Base-by-base conservation (phyloP, 1,140 invertebrate species). In the Drosophila grimshawi region DNA sequence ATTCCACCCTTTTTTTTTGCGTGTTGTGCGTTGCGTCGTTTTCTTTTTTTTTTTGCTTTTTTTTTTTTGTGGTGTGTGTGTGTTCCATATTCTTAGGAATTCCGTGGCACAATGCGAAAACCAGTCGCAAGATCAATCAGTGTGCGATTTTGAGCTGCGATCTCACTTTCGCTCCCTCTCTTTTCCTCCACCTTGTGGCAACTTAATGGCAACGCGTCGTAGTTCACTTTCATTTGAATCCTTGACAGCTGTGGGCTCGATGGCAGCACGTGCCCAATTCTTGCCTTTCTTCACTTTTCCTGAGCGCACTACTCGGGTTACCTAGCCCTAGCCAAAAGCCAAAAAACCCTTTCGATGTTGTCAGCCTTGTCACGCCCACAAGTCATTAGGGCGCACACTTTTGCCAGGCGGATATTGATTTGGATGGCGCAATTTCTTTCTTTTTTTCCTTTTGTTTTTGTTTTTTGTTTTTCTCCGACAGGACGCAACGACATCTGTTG, bases 71-170 rank as follows among this genome's bases (percentile, higher is more conserved):
- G 33, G 49, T 46, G 51, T 86, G 76, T 81, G 63, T 59, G 59
- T 66, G 61, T 52, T 48, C 52, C 67, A 80, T 83, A 78, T 88
- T 88, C 83, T 89, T 69, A 75, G 80, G 83, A 88, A 88, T 88
- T 88, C 63, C 83, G 49, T 78, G 64, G 75, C 74, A 65, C 69
- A 71, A 59, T 59, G 39, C 67, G 48, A 71, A 66, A 56, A 49
- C 55, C 75, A 73, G 83, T 89, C 85, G 80, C 83, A 78, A 79
- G 85, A 88, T 88, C 83, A 88, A 88, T 88, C 83, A 88, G 65
- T 76, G 64, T 78, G 45, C 55, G 74, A 63, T 68, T 48, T 63
- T 33, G 55, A 81, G 67, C 55, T 63, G 52, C 46, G 35, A 67
- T 68, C 30, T 29, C 27, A 3, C 4, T 7, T 64, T 19, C 53